Conservation (phyloP, 2,797 vertebrate genomes). For the Lepilemur septentrionalis region DNA sequence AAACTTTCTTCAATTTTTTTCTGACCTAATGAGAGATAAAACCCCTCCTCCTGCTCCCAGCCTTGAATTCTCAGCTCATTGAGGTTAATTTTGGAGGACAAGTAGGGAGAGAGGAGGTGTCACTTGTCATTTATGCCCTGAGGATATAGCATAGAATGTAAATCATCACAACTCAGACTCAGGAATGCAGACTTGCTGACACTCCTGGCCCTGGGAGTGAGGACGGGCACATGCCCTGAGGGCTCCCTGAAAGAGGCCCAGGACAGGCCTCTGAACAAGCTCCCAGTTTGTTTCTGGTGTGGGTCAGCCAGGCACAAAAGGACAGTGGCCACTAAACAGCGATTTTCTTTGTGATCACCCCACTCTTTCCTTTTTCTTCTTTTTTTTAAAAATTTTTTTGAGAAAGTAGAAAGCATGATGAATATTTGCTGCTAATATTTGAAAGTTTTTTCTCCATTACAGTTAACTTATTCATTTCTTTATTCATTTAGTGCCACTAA, state of each 20-base stretch:
- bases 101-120: background rate
- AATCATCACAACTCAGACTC: background rate
- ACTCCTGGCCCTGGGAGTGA: background rate
- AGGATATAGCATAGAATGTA: too few relatives aligned
- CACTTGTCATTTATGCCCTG: background rate
- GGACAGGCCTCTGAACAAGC: background rate
- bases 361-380: too few relatives aligned
- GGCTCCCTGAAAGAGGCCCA: background rate
- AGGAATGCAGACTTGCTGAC: background rate
- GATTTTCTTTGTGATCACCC: rapidly evolving
- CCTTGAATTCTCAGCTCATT: too few relatives aligned
- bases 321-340: too few relatives aligned
- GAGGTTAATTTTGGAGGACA: background rate
- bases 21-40: background rate
- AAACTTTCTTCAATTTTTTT: background rate
- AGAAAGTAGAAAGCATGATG: background rate
- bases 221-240: background rate
- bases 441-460: background rate
- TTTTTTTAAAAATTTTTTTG: too few relatives aligned
- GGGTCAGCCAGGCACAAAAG: background rate
- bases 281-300: background rate
- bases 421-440: background rate
- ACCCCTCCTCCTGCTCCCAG: too few relatives aligned
- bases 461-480: background rate
- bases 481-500: background rate